phyloP scores from a whole-genome alignment of 2,888 invertebrate genomes.

The Linyphia triangularis region DNA sequence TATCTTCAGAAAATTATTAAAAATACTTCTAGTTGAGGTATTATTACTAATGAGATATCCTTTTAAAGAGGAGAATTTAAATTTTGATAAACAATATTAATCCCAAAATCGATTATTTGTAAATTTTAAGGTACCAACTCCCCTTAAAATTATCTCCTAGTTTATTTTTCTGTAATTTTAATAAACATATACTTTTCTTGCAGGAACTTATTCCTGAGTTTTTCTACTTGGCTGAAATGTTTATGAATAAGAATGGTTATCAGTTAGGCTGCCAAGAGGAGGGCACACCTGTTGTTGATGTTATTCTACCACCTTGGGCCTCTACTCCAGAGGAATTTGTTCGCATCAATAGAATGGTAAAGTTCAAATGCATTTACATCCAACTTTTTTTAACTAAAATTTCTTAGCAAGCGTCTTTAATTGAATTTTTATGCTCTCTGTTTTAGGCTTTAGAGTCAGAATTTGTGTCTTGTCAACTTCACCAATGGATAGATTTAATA shows the following conservation, averaged over 20 bases:
- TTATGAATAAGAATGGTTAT: slow-evolving; percentile 92
- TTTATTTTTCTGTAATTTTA: too few relatives aligned
- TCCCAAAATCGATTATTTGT: too few relatives aligned
- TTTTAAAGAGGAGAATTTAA: too few relatives aligned
- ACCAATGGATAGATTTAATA: slow-evolving; percentile 99
- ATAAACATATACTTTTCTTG: too few relatives aligned
- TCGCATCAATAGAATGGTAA: slow-evolving; percentile 95
- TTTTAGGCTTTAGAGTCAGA: slow-evolving; percentile 96
- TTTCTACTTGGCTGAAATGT: slow-evolving; percentile 99
- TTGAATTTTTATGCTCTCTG: not conserved
- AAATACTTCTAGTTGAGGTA: too few relatives aligned
- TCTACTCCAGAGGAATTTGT: slow-evolving; percentile 98
- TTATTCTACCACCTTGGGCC: slow-evolving; percentile 97
- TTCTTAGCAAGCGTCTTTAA: not conserved
- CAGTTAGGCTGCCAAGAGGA: slow-evolving; percentile 94
- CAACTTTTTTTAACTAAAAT: not conserved
- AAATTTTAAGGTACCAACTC: too few relatives aligned
- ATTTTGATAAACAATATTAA: too few relatives aligned
- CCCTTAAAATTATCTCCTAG: too few relatives aligned
- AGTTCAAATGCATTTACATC: slow-evolving; percentile 40
- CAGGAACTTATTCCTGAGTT: slow-evolving; percentile 98
- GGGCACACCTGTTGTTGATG: slow-evolving; percentile 86
- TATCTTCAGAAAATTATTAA: too few relatives aligned
- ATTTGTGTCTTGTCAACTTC: slow-evolving; percentile 99
- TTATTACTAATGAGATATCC: too few relatives aligned